Evolutionary conservation across 2,888 invertebrate genomes (phyloP).

Genomic region (Neocrepidodera transversa): DNA sequence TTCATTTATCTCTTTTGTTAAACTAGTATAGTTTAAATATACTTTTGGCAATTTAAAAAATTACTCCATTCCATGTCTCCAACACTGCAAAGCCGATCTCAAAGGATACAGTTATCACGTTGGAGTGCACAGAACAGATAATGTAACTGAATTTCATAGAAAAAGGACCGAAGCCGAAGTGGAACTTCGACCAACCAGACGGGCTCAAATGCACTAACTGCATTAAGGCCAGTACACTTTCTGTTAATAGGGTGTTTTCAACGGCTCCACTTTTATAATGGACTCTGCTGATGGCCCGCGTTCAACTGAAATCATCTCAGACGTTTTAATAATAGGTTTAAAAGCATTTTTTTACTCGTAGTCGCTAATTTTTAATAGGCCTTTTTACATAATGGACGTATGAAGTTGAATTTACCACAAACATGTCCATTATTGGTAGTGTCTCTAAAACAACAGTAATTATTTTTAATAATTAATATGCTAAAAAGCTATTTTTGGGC

Average conservation of each 20-base stretch:
- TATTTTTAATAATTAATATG: too few species aligned
- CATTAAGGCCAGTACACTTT: constrained; percentile 59
- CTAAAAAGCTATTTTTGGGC: too few species aligned
- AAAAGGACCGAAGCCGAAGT: constrained; percentile 50
- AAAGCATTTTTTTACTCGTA: too few species aligned
- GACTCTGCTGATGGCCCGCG: constrained; percentile 55
- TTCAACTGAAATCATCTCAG: constrained; percentile 30
- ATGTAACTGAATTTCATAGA: constrained; percentile 57
- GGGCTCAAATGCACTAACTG: constrained; percentile 55
- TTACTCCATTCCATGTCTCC: not conserved
- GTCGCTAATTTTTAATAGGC: too few species aligned
- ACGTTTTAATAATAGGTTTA: constrained; percentile 26
- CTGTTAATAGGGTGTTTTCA: constrained; percentile 60
- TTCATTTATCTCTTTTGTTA: too few species aligned
- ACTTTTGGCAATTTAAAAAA: too few species aligned
- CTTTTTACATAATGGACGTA: too few species aligned
- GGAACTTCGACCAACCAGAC: constrained; percentile 24
- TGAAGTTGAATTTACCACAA: too few species aligned
- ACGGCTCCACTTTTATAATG: constrained; percentile 55
- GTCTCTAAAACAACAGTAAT: too few species aligned
- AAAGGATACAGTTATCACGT: constrained; percentile 40
- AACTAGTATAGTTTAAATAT: too few species aligned
- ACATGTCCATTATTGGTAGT: too few species aligned
- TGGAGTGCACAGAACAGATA: constrained; percentile 48
- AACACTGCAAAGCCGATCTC: constrained; percentile 29